Percentiles rank a stretch among this genome's conserved stretches.
Evolutionary conservation across 2,797 vertebrate species (phyloP).

Genomic region (Benthosema pterotum): DNA sequence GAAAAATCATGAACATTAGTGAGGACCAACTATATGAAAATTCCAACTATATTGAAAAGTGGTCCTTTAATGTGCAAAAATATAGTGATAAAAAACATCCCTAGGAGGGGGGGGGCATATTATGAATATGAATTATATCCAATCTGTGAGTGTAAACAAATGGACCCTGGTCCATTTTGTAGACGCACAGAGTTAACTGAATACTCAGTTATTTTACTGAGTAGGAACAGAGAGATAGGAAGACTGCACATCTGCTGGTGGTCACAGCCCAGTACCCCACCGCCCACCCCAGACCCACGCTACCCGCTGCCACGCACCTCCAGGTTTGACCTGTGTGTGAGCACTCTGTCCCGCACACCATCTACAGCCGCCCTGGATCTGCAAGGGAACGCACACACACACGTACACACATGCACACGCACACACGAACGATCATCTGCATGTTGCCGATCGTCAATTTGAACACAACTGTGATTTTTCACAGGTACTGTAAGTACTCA

Average conservation of each 20-base stretch:
- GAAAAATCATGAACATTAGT: too few species aligned
- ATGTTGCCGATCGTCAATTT: not conserved
- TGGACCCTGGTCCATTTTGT: too few species aligned
- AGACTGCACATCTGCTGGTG: slow-evolving; percentile 59
- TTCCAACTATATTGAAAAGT: too few species aligned
- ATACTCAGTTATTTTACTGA: too few species aligned
- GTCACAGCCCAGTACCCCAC: slow-evolving; percentile 62
- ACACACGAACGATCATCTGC: not conserved
- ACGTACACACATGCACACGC: slow-evolving; percentile 25
- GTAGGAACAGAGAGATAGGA: slow-evolving; percentile 45
- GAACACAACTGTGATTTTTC: not conserved
- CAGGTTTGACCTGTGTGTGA: slow-evolving; percentile 64
- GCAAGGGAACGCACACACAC: slow-evolving; percentile 13
- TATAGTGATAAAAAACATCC: too few species aligned
- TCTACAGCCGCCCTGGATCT: slow-evolving; percentile 27
- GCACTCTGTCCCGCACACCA: slow-evolving; percentile 47
- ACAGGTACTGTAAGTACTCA: not conserved
- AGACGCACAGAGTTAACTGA: too few species aligned
- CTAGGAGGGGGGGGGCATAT: too few species aligned
- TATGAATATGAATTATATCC: too few species aligned
- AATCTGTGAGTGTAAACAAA: too few species aligned
- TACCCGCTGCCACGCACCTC: slow-evolving; percentile 40
- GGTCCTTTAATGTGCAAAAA: too few species aligned
- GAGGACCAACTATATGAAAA: too few species aligned
- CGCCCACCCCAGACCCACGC: slow-evolving; percentile 40